Base-by-base conservation (phyloP, 2,888 invertebrate species). In the Microdon myrmicae region DNA sequence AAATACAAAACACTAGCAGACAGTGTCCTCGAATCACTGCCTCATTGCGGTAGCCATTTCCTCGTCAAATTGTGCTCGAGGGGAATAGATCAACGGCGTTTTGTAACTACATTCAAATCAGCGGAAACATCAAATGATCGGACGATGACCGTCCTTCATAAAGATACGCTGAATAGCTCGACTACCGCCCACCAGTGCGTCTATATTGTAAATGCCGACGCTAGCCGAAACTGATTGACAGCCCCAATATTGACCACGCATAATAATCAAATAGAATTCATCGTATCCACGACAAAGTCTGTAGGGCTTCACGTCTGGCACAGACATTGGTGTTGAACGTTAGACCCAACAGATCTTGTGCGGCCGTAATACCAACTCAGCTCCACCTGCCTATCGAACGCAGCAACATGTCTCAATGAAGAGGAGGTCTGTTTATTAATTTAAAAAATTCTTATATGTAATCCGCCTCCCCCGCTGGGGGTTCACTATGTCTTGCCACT, bases 181-280 rank as follows among this genome's bases (percentile, higher is more conserved):
- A n/a, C n/a, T n/a, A n/a, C n/a, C 16, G 28, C 26, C 20, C 13
- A 20, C 26, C 17, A 34, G 17, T 29, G n/a, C 25, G 13, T 22
- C 16, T 25, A 1, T 19, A n/a, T n/a, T 9, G 8, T 22, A 28
- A 28, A 25, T 17, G 35, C 20, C 45, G n/a, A 34, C 41, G 55
- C 47, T 55, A 47, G 28, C 55, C 55, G 38, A 55, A 55, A 29
- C 41, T 55, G 55, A 55, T 55, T 55, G 55, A 55, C 55, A 55
- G 47, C 47, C 55, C 38, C 45, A 55, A 55, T 55, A 45, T 55
- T 55, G 55, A 39, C 29, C 34, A 22, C 41, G 55, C 55, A 55
- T 55, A 55, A 16, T 39, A 55, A 55, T 47, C 47, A 55, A 47
- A 55, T 39, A 34, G 39, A 35, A 28, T 47, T 38, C n/a, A n/a